Evolutionary conservation across 2,888 invertebrate genomes (phyloP).

Genomic region (Cybosia mesomella): DNA sequence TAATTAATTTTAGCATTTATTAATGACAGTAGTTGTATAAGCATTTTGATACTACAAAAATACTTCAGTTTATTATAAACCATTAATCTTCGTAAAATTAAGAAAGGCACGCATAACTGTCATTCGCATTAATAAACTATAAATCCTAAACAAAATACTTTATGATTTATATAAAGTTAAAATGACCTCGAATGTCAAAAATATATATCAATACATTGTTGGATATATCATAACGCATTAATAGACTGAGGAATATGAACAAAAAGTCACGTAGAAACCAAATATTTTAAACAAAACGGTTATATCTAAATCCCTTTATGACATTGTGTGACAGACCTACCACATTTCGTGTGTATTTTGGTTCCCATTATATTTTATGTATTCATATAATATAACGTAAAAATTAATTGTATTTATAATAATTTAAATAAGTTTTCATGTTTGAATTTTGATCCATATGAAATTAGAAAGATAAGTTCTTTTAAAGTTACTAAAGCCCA

Average conservation of each 20-base stretch:
- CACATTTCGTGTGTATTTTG: slow-evolving; percentile 52
- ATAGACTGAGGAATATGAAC: slow-evolving; percentile 61
- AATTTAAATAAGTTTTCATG: not conserved
- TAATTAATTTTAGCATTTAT: slow-evolving; percentile 43
- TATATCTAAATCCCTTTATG: slow-evolving; percentile 65
- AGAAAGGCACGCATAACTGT: slow-evolving; percentile 38
- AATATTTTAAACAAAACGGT: slow-evolving; percentile 73
- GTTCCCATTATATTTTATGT: slow-evolving; percentile 30
- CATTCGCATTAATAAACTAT: slow-evolving; percentile 38
- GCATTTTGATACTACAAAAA: slow-evolving; percentile 41
- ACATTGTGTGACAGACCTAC: slow-evolving; percentile 65
- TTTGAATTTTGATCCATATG: not conserved
- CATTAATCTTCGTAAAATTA: slow-evolving; percentile 48
- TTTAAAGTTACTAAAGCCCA: not conserved
- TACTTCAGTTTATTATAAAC: slow-evolving; percentile 32
- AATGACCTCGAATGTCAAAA: slow-evolving; percentile 38
- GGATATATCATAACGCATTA: slow-evolving; percentile 42
- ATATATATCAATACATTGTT: slow-evolving; percentile 50
- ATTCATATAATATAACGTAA: not conserved
- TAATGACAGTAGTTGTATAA: slow-evolving; percentile 38
- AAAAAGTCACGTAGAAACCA: slow-evolving; percentile 74
- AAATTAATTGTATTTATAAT: slow-evolving; percentile 3
- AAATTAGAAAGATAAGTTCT: not conserved
- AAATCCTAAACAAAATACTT: slow-evolving; percentile 27
- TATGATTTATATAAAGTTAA: slow-evolving; percentile 44